Conservation (phyloP, 2,888 invertebrate genomes). For the Branchinecta sandiegonensis region DNA sequence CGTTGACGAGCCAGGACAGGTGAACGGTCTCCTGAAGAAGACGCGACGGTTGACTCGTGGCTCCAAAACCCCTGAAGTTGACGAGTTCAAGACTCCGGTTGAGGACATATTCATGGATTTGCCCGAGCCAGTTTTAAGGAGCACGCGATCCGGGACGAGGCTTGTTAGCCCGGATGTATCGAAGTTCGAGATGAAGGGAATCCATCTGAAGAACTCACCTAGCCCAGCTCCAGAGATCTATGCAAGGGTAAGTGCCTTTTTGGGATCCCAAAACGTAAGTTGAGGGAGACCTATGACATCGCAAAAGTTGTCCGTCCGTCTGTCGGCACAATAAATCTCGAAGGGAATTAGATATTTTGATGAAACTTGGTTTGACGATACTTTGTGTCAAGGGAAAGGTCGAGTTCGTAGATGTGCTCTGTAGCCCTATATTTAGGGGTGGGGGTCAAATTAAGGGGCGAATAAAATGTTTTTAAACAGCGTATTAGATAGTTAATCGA, state of each 20-base stretch:
- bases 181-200: slow-evolving; percentile 14
- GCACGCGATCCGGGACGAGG: slow-evolving; percentile 34
- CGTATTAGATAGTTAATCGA: too few relatives aligned
- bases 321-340: too few relatives aligned
- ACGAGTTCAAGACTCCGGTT: not conserved
- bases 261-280: not conserved
- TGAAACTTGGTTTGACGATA: too few relatives aligned
- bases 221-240: not conserved
- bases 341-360: too few relatives aligned
- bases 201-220: slow-evolving; percentile 19
- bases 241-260: not conserved
- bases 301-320: too few relatives aligned
- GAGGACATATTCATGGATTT: not conserved
- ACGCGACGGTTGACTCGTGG: not conserved
- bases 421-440: too few relatives aligned
- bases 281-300: too few relatives aligned
- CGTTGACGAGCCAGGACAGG: not conserved
- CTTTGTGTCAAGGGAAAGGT: too few relatives aligned
- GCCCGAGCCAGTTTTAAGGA: slow-evolving; percentile 28
- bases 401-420: too few relatives aligned
- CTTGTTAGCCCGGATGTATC: slow-evolving; percentile 31
- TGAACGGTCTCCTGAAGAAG: not conserved
- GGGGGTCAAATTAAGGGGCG: too few relatives aligned
- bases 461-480: too few relatives aligned
- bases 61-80: slow-evolving; percentile 1